Conservation (phyloP, 2,888 invertebrate species). For the Conistra vaccinii region DNA sequence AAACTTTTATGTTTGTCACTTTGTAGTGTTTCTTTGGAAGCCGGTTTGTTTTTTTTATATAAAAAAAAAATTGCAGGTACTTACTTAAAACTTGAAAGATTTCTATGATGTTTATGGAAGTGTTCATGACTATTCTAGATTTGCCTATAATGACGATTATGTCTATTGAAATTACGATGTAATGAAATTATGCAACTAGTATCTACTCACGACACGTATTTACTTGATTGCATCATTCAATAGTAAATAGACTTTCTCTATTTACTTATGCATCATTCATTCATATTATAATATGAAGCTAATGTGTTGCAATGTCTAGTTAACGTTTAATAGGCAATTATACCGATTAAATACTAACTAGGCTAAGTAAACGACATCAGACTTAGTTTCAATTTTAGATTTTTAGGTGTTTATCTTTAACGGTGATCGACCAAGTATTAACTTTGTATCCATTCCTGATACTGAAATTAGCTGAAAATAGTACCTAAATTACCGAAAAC, state of each 20-base stretch:
- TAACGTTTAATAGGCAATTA: background rate
- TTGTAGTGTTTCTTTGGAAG: too few relatives aligned
- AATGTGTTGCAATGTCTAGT: background rate
- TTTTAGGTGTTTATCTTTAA: background rate
- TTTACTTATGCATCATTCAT: slow-evolving; percentile 5
- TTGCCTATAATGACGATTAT: background rate
- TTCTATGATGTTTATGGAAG: background rate
- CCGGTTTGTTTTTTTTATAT: too few relatives aligned
- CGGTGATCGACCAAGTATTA: background rate
- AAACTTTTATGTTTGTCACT: too few relatives aligned
- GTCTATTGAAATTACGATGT: background rate
- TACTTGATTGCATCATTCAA: background rate
- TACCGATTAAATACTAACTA: background rate
- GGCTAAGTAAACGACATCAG: too few relatives aligned
- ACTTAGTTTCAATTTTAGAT: background rate
- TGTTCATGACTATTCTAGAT: background rate
- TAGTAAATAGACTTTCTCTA: slow-evolving; percentile 8
- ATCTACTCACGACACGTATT: background rate
- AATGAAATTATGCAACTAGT: background rate
- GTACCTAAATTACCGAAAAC: background rate
- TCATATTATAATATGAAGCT: background rate
- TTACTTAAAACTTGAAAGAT: too few relatives aligned
- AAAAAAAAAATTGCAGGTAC: too few relatives aligned
- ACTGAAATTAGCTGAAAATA: background rate
- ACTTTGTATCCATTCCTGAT: background rate